phyloP scores from a whole-genome alignment of 2,888 invertebrate species.

The Drosophila demipolita region DNA sequence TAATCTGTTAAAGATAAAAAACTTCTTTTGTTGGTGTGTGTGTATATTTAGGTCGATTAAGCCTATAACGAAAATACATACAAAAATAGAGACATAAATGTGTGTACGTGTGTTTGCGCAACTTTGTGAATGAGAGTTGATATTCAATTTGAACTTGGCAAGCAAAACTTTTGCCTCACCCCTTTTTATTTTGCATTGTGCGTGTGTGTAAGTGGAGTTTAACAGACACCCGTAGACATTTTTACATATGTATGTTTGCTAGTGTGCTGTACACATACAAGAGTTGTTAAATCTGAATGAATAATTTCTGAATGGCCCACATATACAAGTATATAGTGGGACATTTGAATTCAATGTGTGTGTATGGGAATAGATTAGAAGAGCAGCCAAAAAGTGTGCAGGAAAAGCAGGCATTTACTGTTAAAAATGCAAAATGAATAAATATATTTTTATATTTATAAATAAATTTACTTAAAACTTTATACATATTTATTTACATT shows the following conservation, averaged over 20 bases:
- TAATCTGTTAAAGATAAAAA: background rate
- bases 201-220: background rate
- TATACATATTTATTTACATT: background rate
- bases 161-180: background rate
- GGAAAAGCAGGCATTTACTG: background rate
- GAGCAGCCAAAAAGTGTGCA: background rate
- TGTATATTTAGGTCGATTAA: conserved; percentile 1
- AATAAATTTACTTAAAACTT: background rate
- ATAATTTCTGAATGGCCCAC: conserved; percentile 1
- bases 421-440: background rate
- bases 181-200: background rate
- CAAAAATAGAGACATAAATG: background rate
- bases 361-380: background rate
- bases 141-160: background rate
- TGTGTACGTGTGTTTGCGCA: background rate
- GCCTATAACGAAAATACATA: conserved; percentile 1
- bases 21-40: background rate
- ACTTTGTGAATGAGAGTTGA: conserved; percentile 2
- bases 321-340: background rate
- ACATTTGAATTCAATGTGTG: background rate
- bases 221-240: background rate
- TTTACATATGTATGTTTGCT: background rate
- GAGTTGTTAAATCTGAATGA: background rate
- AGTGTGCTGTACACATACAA: background rate
- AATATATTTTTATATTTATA: background rate